Base-by-base conservation (phyloP, 1,140 invertebrate genomes). In the Aphaenogaster rudis region DNA sequence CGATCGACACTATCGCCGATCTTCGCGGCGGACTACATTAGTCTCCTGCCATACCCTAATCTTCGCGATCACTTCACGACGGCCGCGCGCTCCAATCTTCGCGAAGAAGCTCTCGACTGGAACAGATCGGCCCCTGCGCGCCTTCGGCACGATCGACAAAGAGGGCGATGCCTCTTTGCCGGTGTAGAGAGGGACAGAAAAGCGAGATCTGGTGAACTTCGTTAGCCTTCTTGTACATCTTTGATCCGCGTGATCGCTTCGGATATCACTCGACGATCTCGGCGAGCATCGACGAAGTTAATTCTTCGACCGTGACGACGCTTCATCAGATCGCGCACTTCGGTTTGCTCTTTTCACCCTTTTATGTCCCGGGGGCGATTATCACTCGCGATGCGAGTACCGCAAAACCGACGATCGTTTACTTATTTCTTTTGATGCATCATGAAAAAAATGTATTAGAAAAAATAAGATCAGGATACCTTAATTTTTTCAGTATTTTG, bases 271-370 rank as follows among this genome's bases (percentile, higher is more conserved):
- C 69, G 45, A 15, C 71, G 28, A 84, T 84, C 80, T 84, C 80
- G 39, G 54, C 69, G 54, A 11, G 28, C 69, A 76, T 61, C 69
- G 42, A 28, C 80, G 0, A 76, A 84, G 80, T 84, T 84, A 84
- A 84, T 84, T 84, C 80, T 84, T 84, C 80, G 54, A 84, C 42
- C 80, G 80, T 84, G 80, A 84, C 69, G 80, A 84, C 54, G 80
- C 80, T 84, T 84, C 69, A 72, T 82, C 79, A 72, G 79, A 82
- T 61, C 80, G 28, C 54, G 54, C 54, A 21, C 39, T 36, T 78
- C 28, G 39, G 28, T 36, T 72, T 74, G 21, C 48, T 74, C 54
- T 48, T 82, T 74, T 84, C 28, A 84, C 54, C 17, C 54, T 84
- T 59, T 69, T 52, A 61, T 13, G 69, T 76, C 52, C 69, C 9